phyloP scores from a whole-genome alignment of 1,140 invertebrate genomes.

The Melanaphis sacchari region DNA sequence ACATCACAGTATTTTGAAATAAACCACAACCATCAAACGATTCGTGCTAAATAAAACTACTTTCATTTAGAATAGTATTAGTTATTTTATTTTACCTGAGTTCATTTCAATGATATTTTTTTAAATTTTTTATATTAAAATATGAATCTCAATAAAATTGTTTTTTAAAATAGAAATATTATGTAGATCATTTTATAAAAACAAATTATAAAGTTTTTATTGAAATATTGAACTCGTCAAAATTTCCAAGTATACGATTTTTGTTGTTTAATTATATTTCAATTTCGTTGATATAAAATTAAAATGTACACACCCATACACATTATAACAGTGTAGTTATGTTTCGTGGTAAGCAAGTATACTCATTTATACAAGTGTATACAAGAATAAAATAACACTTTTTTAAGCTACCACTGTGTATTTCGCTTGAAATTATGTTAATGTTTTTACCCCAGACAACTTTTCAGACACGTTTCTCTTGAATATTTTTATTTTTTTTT shows the following conservation, averaged over 20 bases:
- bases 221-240: neutral
- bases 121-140: neutral
- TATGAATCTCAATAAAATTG: neutral
- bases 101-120: neutral
- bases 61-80: neutral
- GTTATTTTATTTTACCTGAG: neutral
- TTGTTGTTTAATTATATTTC: neutral
- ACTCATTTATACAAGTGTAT: neutral
- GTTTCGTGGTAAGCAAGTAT: neutral
- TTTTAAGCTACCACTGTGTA: neutral
- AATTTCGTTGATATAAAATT: neutral
- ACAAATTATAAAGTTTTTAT: neutral
- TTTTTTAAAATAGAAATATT: neutral
- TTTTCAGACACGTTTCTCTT: neutral
- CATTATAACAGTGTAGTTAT: neutral
- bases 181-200: neutral
- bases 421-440: neutral
- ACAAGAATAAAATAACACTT: neutral
- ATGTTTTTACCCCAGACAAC: neutral
- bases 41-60: neutral
- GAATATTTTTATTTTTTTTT: neutral
- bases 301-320: neutral
- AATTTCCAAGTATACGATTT: neutral
- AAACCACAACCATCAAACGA: neutral
- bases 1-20: neutral